Evolutionary conservation across 2,888 invertebrate species (phyloP).

Genomic region (Petrophora chlorosata): DNA sequence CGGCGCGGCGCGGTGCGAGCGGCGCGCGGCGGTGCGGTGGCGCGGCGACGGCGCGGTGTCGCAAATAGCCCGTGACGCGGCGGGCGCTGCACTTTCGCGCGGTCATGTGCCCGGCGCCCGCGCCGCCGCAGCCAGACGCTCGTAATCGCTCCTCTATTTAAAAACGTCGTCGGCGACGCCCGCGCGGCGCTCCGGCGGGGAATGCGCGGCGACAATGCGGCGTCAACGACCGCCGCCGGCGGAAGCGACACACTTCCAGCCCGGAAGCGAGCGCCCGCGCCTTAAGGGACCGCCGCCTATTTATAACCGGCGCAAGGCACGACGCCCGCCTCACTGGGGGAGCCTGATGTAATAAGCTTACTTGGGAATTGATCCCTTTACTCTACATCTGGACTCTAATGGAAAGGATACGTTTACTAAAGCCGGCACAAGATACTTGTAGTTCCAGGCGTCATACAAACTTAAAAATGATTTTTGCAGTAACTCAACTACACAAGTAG

Average conservation of each 20-base stretch:
- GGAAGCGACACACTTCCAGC: conserved; percentile 83
- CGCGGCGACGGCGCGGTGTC: conserved; percentile 50
- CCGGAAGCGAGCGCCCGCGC: conserved; percentile 80
- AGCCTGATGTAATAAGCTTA: conserved; percentile 68
- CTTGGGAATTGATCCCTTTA: conserved; percentile 56
- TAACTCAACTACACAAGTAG: too few relatives aligned
- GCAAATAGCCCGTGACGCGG: conserved; percentile 81
- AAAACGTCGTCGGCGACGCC: conserved; percentile 73
- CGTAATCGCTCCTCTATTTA: conserved; percentile 81
- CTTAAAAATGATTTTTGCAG: too few relatives aligned
- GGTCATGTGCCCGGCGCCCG: conserved; percentile 73
- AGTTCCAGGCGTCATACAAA: too few relatives aligned
- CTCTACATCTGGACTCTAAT: conserved; percentile 21
- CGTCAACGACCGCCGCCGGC: conserved; percentile 81
- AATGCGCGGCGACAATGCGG: conserved; percentile 77
- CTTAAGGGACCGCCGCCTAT: conserved; percentile 79
- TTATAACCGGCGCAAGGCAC: conserved; percentile 66
- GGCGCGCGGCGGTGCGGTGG: conserved; percentile 22
- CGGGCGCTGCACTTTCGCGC: conserved; percentile 81
- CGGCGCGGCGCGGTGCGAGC: conserved; percentile 28
- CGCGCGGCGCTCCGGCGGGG: conserved; percentile 53
- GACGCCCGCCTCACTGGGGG: conserved; percentile 40
- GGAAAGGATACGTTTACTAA: not conserved
- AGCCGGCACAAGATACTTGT: too few relatives aligned
- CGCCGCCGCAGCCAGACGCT: conserved; percentile 70